A percentile compares a stretch with the other conserved stretches of the same genome.
Conservation (phyloP, 2,888 invertebrate species). For the Eubasilissa splendida region DNA sequence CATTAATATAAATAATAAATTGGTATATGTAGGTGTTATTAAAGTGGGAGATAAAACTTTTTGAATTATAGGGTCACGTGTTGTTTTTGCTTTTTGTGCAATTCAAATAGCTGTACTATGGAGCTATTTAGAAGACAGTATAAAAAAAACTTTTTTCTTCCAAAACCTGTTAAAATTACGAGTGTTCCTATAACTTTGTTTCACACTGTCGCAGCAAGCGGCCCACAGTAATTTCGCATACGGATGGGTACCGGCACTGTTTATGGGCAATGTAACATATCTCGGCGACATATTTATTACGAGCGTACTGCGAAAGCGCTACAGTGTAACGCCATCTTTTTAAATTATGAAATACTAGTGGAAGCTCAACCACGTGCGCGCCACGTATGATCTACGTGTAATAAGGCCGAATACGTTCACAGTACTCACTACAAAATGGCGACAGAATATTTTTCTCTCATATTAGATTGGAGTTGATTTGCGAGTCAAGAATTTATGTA, state of each 20-base stretch:
- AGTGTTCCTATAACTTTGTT: conserved; percentile 34
- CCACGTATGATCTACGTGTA: neutral
- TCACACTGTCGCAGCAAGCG: conserved; percentile 20
- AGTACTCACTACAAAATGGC: neutral
- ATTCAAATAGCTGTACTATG: no score
- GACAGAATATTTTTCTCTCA: neutral
- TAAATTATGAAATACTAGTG: conserved; percentile 51
- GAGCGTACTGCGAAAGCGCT: conserved; percentile 24
- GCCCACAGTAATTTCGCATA: conserved; percentile 9
- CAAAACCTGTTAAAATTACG: conserved; percentile 27
- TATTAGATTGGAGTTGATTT: no score
- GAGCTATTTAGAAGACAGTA: no score
- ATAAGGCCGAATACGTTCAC: no score
- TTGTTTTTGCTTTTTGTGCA: no score
- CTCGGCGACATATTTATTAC: conserved; percentile 55
- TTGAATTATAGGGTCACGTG: no score
- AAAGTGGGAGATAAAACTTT: no score
- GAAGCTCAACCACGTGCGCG: conserved; percentile 16
- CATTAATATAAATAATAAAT: no score
- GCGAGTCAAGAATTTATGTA: no score
- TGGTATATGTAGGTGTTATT: no score
- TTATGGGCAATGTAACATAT: conserved; percentile 55
- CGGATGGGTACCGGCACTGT: conserved; percentile 48
- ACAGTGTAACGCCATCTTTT: conserved; percentile 47
- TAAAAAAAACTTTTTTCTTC: no score